Percentiles rank a stretch among this genome's conserved stretches.
phyloP scores from a whole-genome alignment of 1,140 invertebrate species.

The Drosophila teissieri region DNA sequence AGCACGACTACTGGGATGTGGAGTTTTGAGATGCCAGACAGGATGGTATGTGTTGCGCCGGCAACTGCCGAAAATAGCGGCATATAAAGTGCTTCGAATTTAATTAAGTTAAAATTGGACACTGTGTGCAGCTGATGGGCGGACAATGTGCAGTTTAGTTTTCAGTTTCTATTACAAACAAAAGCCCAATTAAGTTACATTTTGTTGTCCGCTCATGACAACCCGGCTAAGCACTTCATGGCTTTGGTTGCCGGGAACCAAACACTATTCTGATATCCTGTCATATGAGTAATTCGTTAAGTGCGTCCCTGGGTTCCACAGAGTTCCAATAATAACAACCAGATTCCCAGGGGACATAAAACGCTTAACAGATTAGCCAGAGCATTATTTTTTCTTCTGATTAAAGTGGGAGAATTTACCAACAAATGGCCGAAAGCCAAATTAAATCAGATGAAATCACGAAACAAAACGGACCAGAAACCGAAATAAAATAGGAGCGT shows the following conservation, averaged over 20 bases:
- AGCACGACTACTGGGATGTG: slow-evolving; percentile 13
- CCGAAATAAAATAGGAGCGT: slow-evolving; percentile 51
- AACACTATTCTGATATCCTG: slow-evolving; percentile 3
- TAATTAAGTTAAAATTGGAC: slow-evolving; percentile 78
- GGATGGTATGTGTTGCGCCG: slow-evolving; percentile 28
- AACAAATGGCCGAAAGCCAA: slow-evolving; percentile 65
- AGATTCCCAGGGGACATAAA: slow-evolving; percentile 51
- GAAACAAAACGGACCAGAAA: slow-evolving; percentile 43
- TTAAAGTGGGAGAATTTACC: slow-evolving; percentile 75
- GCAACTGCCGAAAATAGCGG: slow-evolving; percentile 39
- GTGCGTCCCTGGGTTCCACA: slow-evolving; percentile 36
- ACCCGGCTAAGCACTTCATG: neutral
- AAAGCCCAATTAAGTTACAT: slow-evolving; percentile 58
- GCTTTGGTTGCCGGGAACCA: neutral
- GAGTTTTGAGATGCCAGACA: slow-evolving; percentile 46
- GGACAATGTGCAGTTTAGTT: slow-evolving; percentile 45
- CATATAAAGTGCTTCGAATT: slow-evolving; percentile 62
- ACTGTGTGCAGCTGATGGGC: slow-evolving; percentile 41
- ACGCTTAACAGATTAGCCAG: slow-evolving; percentile 69
- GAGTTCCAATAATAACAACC: slow-evolving; percentile 16
- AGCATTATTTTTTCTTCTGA: slow-evolving; percentile 54
- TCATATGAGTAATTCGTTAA: slow-evolving; percentile 66
- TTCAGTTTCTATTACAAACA: slow-evolving; percentile 50
- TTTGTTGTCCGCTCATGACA: slow-evolving; percentile 34
- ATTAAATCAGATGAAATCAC: slow-evolving; percentile 65